Base-by-base conservation (phyloP, 2,888 invertebrate genomes). In the Pedicia rivosa region DNA sequence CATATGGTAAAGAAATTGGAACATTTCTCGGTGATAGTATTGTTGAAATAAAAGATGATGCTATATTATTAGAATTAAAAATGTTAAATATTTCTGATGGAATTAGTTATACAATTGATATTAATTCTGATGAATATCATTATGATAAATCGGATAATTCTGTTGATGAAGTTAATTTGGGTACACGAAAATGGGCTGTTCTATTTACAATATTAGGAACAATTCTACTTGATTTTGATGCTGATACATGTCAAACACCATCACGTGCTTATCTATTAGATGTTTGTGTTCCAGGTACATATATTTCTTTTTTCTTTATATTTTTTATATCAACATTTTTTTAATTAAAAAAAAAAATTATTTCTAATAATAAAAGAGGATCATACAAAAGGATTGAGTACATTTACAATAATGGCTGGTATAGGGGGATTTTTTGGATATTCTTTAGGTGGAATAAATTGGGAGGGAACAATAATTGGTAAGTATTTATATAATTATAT, bases 191-290 rank as follows among this genome's bases (percentile, higher is more conserved):
- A 32, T 60, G 57, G 55, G 66, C 67, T n/a, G 57, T 63, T 2
- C 54, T 66, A 32, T 57, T 74, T 27, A 74, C 73, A 1, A 66
- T 74, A 8, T 42, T 73, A 5, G 74, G 74, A 13, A 70, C 72
- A 36, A 67, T 72, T 2, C 46, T 74, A 37, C 47, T 75, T 41
- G 74, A 75, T 48, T 72, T 74, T 46, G 66, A 71, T 53, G 72
- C 74, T 13, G 74, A 75, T 49, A 72, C 72, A 2, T 72, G 72
- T 43, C 74, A 74, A 50, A 71, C 71, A 28, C 74, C 74, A 1
- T 64, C 72, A 2, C 56, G 74, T 42, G 70, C 74, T 6, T 74
- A 72, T 51, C 54, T 75, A 36, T 54, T 75, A 30, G 75, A 75
- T 44, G 66, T 74, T 40, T 67, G 68, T 25, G 51, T 67, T 35